Evolutionary conservation across 2,888 invertebrate species (phyloP).

Genomic region (Synergus itoensis): DNA sequence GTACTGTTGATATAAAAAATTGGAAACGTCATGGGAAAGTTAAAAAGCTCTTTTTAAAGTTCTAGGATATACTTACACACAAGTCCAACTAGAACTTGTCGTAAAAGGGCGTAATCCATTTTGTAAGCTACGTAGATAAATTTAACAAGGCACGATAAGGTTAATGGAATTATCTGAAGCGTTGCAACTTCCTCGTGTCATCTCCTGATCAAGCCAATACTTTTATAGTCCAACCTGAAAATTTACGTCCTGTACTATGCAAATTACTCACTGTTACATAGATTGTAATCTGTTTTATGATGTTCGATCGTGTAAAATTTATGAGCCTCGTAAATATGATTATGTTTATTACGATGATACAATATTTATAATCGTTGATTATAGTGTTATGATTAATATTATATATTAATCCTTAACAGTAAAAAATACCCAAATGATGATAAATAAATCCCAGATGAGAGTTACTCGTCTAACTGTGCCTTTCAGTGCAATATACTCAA

Average conservation of each 20-base stretch:
- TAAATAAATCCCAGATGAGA: neutral
- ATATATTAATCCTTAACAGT: neutral
- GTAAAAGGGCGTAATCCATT: conserved; percentile 69
- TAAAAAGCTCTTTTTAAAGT: neutral
- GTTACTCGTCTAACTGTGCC: neutral
- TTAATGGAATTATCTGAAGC: neutral
- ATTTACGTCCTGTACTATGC: conserved; percentile 8
- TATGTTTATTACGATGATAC: neutral
- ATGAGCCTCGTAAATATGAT: neutral
- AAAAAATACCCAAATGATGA: neutral
- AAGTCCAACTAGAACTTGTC: conserved; percentile 71
- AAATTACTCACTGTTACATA: neutral
- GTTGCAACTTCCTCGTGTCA: conserved; percentile 10
- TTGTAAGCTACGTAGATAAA: conserved; percentile 48
- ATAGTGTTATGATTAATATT: neutral
- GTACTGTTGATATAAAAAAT: neutral
- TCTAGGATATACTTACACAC: conserved; percentile 70
- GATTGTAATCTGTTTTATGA: neutral
- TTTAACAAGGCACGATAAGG: conserved; percentile 74
- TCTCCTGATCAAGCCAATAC: conserved; percentile 26
- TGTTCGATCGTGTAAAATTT: neutral
- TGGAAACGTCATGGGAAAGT: neutral
- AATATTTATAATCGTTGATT: neutral
- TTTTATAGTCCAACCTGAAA: conserved; percentile 29
- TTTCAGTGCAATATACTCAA: neutral